Evolutionary conservation across 2,797 vertebrate genomes (phyloP).

Genomic region (Darevskia nairensis): DNA sequence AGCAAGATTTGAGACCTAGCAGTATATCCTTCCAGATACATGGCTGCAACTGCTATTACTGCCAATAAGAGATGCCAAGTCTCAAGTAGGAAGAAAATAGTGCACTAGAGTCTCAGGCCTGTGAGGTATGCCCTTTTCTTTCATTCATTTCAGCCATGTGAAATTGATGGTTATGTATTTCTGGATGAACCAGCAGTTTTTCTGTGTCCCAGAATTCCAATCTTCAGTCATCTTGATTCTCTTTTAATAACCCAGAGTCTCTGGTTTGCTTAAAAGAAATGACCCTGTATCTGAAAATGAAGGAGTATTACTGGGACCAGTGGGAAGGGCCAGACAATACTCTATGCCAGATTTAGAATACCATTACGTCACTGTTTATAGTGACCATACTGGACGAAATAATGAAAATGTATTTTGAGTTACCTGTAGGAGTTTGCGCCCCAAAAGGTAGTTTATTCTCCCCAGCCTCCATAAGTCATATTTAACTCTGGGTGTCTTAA

Average conservation of each 20-base stretch:
- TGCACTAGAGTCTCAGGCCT: not conserved
- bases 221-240: not conserved
- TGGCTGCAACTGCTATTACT: not conserved
- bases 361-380: not conserved
- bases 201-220: not conserved
- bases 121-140: not conserved
- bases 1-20: rapidly evolving
- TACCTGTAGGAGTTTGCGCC: not conserved
- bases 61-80: not conserved
- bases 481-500: not conserved
- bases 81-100: not conserved
- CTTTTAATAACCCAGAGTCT: not conserved
- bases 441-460: not conserved
- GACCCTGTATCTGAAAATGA: not conserved
- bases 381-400: not conserved
- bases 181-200: not conserved
- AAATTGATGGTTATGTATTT: not conserved
- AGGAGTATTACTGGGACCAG: not conserved
- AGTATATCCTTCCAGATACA: not conserved
- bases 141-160: not conserved
- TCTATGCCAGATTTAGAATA: not conserved
- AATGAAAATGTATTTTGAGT: not conserved
- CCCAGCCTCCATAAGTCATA: not conserved
- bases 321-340: not conserved
- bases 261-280: not conserved